Base-by-base conservation (phyloP, 2,113 vertebrate species). In the Blennius ocellaris region DNA sequence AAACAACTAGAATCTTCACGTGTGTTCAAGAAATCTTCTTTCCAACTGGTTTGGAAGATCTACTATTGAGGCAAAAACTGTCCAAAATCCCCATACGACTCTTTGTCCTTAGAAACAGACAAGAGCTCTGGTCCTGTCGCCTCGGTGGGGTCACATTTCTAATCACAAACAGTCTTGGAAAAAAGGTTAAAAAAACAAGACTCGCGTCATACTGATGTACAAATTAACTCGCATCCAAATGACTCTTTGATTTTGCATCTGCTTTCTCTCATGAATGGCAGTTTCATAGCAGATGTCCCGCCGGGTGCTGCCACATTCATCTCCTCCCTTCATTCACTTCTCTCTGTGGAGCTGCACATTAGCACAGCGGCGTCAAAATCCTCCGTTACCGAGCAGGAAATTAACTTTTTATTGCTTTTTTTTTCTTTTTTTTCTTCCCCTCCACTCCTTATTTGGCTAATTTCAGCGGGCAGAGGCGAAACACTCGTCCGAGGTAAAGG, bases 361-460 rank as follows among this genome's bases (percentile, higher is more conserved):
- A 71, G 53, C 69, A 43, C 5, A 39, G 43, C 7, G 0, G 61
- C 49, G 10, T 58, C 1, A 65, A 37, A 57, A 17, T 63, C 67
- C 45, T 55, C 63, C 63, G 65, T 51, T 54, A 30, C 76, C 53
- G 44, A 78, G 66, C 61, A 68, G 51, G 58, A 89, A 82, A 84
- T 76, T 21, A 39, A 76, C 56, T 37, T 83, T 85, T 66, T 30
- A 30, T 30, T 30, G 21, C 21, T 30, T 30, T 30, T 30, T 30
- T 30, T 30, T n/a, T n/a, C n/a, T n/a, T n/a, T n/a, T n/a, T n/a
- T n/a, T n/a, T n/a, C n/a, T n/a, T n/a, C n/a, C n/a, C 21, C 21
- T 30, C 21, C 21, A 44, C 14, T 12, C 52, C 17, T 14, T 62
- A 50, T 56, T 53, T n/a, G 30, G 8, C 11, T 55, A 40, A 1